Conservation (phyloP, 2,797 vertebrate species). For the Manis crassicaudata region DNA sequence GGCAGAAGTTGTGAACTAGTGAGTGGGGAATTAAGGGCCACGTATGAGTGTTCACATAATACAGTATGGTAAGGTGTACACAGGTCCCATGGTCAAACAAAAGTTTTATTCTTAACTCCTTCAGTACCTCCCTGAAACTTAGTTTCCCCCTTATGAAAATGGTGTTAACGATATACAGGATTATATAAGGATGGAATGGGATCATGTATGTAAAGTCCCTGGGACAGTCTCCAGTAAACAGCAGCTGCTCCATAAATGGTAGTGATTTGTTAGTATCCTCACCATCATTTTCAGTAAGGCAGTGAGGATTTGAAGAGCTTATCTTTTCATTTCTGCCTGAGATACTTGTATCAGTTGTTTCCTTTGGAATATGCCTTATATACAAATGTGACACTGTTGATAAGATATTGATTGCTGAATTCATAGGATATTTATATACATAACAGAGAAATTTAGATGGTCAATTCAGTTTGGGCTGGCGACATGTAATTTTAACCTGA, state of each 20-base stretch:
- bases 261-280: not conserved
- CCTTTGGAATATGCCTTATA: not conserved
- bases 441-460: not conserved
- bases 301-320: not conserved
- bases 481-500: slow-evolving; percentile 32
- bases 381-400: not conserved
- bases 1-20: not conserved
- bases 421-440: not conserved
- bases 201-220: not conserved
- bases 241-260: not conserved
- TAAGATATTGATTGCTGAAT: not conserved
- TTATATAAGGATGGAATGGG: not conserved
- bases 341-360: not conserved
- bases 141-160: not conserved
- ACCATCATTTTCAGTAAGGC: not conserved
- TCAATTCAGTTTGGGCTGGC: not conserved
- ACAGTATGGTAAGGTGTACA: fast-evolving
- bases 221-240: not conserved
- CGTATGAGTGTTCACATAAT: not conserved
- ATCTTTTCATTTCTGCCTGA: not conserved
- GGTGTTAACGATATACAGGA: not conserved
- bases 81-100: fast-evolving
- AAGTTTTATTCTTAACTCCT: not conserved
- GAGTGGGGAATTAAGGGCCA: not conserved
- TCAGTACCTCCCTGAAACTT: not conserved